A percentile compares a stretch with the other conserved stretches of the same genome.
These are phyloP conservation scores for Sebastes iracundus DNA, from an alignment of 2,797 vertebrate species.

Conservation along the genomic window DNA sequence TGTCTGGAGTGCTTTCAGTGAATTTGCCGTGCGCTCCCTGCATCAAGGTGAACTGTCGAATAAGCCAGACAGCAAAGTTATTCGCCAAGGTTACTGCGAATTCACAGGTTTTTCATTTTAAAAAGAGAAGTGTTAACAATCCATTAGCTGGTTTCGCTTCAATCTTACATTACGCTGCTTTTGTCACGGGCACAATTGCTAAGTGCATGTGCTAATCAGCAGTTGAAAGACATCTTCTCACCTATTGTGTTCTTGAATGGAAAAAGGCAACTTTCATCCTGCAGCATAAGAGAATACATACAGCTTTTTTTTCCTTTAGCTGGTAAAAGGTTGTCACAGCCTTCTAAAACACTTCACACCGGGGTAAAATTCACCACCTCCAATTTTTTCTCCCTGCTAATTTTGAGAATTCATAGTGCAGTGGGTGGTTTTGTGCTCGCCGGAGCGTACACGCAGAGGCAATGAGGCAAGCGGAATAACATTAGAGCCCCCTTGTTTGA, in stretches of 20 bases:
- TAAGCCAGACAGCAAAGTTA: not conserved
- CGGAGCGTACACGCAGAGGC: conserved; percentile 60
- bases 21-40: not conserved
- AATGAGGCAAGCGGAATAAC: conserved; percentile 74
- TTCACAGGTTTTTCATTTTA: conserved; percentile 7
- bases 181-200: not conserved
- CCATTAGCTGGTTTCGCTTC: not conserved
- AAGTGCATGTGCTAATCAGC: not conserved
- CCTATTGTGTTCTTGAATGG: not conserved
- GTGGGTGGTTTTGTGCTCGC: conserved; percentile 66
- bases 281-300: not conserved
- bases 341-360: conserved; percentile 18
- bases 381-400: conserved; percentile 28
- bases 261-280: not conserved
- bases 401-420: conserved; percentile 53
- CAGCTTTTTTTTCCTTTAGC: not conserved
- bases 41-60: conserved; percentile 43
- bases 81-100: conserved; percentile 11
- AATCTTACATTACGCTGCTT: not conserved
- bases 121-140: not conserved
- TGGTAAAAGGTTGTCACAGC: not conserved
- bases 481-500: conserved; percentile 67
- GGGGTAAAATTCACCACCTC: not conserved
- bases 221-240: not conserved
- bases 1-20: conserved; percentile 37